Conservation (phyloP, 2,797 vertebrate species). For the Macroramphosus scolopax region DNA sequence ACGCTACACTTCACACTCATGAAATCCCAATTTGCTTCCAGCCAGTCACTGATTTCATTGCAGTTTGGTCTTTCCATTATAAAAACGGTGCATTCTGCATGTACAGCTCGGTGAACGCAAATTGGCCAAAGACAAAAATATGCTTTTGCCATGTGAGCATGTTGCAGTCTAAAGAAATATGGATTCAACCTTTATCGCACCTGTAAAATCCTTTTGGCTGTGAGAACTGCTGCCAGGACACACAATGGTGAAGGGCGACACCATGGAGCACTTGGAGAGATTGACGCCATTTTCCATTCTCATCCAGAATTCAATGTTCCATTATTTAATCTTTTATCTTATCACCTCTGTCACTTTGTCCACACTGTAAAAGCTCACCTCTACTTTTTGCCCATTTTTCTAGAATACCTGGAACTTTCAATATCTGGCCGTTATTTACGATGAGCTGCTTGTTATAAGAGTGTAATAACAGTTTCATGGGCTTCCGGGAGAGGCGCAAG, state of each 20-base stretch:
- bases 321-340: conserved; percentile 30
- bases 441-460: too few relatives aligned
- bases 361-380: conserved; percentile 15
- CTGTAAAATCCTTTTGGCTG: conserved; percentile 5
- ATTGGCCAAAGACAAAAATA: not conserved
- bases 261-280: conserved; percentile 24
- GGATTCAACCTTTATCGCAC: not conserved
- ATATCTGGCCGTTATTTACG: too few relatives aligned
- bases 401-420: too few relatives aligned
- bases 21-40: conserved; percentile 20
- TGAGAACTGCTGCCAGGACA: conserved; percentile 7
- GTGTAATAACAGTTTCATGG: too few relatives aligned
- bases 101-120: not conserved
- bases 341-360: conserved; percentile 25
- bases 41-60: conserved; percentile 1
- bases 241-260: conserved; percentile 23
- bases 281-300: conserved; percentile 32
- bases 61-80: not conserved
- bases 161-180: not conserved
- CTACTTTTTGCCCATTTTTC: too few relatives aligned
- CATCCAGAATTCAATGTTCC: conserved; percentile 31
- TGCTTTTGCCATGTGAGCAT: not conserved
- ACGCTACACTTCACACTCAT: conserved; percentile 22
- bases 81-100: not conserved
- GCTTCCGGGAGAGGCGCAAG: too few relatives aligned